A percentile compares a stretch with the other conserved stretches of the same genome.
phyloP scores from a whole-genome alignment of 2,888 invertebrate genomes.

The Isotomurus palustris region DNA sequence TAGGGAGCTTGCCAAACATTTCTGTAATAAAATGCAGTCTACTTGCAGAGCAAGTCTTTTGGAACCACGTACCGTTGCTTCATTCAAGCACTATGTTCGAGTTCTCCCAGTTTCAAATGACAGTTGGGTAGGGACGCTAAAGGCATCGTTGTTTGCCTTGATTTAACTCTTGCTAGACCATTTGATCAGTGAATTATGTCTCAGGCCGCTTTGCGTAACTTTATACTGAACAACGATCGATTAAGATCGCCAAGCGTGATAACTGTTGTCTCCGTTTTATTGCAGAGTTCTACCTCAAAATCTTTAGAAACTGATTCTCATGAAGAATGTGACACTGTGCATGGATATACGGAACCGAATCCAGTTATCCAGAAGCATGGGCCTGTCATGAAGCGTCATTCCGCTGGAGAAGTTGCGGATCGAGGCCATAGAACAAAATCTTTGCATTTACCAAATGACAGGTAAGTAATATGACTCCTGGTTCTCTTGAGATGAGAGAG shows the following conservation, averaged over 20 bases:
- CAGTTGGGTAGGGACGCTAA: no score
- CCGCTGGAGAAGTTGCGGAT: conserved; percentile 44
- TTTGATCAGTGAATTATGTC: no score
- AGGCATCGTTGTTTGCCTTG: no score
- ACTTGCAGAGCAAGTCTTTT: no score
- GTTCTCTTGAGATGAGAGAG: no score
- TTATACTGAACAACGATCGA: neutral
- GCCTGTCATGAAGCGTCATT: conserved; percentile 40
- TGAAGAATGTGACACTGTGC: neutral
- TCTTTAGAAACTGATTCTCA: neutral
- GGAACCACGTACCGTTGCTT: no score
- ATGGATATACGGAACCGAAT: neutral
- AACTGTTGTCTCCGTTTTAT: neutral
- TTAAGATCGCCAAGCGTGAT: no score
- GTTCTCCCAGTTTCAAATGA: no score
- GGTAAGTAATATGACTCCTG: conserved; percentile 18
- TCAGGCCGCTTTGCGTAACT: neutral
- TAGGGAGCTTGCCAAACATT: no score
- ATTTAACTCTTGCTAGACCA: no score
- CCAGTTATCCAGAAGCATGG: neutral
- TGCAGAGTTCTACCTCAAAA: neutral
- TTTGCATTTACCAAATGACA: conserved; percentile 43
- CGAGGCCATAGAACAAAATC: conserved; percentile 48
- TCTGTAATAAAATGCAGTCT: no score
- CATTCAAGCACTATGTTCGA: no score